These are phyloP conservation scores for Leptinotarsa defecta DNA, from an alignment of 1,140 invertebrate genomes.

Conservation along the genomic window DNA sequence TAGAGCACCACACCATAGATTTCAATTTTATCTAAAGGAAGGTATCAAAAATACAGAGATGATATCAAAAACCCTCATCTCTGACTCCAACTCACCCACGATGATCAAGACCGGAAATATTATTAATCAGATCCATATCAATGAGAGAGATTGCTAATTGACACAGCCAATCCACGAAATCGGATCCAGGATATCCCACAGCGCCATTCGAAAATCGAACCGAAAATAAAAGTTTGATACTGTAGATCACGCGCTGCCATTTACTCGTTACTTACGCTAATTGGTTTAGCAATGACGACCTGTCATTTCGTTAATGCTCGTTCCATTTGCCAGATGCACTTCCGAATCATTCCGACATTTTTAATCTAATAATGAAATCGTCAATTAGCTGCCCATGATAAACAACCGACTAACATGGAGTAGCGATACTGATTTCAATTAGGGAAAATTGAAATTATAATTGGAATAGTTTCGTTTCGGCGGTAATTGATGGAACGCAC, in stretches of 20 bases:
- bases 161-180: not conserved
- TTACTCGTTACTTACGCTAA: slow-evolving; percentile 43
- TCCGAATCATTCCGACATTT: slow-evolving; percentile 41
- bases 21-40: too few relatives aligned
- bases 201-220: slow-evolving; percentile 14
- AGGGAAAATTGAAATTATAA: slow-evolving; percentile 45
- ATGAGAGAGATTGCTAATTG: not conserved
- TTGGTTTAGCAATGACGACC: slow-evolving; percentile 41
- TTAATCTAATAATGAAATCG: slow-evolving; percentile 48
- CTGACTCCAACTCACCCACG: too few relatives aligned
- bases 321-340: slow-evolving; percentile 47
- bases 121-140: too few relatives aligned
- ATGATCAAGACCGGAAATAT: too few relatives aligned
- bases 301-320: slow-evolving; percentile 45
- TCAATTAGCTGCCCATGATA: slow-evolving; percentile 45
- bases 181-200: slow-evolving; percentile 7
- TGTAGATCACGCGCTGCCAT: slow-evolving; percentile 20
- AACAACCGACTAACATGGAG: slow-evolving; percentile 38
- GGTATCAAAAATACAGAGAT: too few relatives aligned
- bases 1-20: too few relatives aligned
- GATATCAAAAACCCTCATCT: too few relatives aligned
- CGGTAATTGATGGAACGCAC: slow-evolving; percentile 1
- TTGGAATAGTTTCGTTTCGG: slow-evolving; percentile 26
- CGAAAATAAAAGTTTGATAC: slow-evolving; percentile 23
- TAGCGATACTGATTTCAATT: slow-evolving; percentile 40